Evolutionary conservation across 2,888 invertebrate species (phyloP), one percentile per base, ranked within the genome.

Genomic region (Spodoptera littoralis): DNA sequence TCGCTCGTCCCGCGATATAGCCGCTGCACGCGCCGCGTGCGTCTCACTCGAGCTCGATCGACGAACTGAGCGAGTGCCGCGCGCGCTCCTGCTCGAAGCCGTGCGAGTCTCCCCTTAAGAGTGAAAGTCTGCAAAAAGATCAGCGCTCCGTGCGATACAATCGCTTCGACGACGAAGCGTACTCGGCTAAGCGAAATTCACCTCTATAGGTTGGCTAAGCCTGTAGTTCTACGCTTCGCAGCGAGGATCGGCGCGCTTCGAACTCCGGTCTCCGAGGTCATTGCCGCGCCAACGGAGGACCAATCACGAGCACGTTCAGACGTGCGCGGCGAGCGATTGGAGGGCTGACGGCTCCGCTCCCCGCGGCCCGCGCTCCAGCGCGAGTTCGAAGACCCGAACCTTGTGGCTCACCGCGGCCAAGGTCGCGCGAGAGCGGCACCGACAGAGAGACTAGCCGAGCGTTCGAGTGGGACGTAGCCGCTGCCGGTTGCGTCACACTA

Each of bases 321-420:
- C 90, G 88, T 77, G 88, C 90, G 90, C 88, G 88, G 89, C 88
- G 84, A 87, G 88, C 88, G 84, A 93, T 92, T 94, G 93, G 95
- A 85, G 85, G 92, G 91, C 86, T 83, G 77, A 42, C 70, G 80
- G 84, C 87, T 88, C 90, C 93, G 86, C 92, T 84, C 88, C 92
- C 89, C 87, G 87, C 90, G 71, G 83, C 79, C 88, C 87, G 81
- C 92, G 81, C 83, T 80, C 84, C 79, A 88, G 84, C 84, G 76
- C 80, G 93, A 96, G 97, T 96, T 97, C 97, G 96, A 96, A 96
- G 97, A 96, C 96, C 96, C 95, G 96, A 96, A 97, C 97, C 97
- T 97, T 97, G 97, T 97, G 97, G 97, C 97, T 96, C 97, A 96
- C 97, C 96, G 97, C 96, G 96, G 96, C 96, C 96, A 96, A 96